Evolutionary conservation across 2,888 invertebrate species (phyloP), one percentile per base, ranked within the genome.

Genomic region (Eristalis intricaria): DNA sequence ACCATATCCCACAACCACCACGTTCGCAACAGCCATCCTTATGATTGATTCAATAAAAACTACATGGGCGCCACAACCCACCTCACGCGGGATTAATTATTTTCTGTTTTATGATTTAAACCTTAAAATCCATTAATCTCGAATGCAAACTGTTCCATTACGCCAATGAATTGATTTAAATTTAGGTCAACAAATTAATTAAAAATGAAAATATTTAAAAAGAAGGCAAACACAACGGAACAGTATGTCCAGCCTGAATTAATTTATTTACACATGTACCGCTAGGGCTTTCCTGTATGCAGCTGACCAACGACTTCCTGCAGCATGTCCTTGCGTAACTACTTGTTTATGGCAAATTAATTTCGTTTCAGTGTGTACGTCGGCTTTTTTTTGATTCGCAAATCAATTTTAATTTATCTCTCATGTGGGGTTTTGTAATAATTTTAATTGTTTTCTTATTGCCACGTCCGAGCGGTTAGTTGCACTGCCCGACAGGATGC

Each of bases 381-480:
- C 19, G 19, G 19, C 7, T 35, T 38, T 61, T 13, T 22, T n/a
- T 5, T 23, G 8, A 19, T 38, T 65, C 26, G 56, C 50, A 32
- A 74, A 74, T 74, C 64, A 64, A 63, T 74, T 74, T 74, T 50
- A 74, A 63, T 74, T 74, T 61, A 64, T 40, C 38, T 66, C 66
- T 66, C 66, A 23, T 75, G 60, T 60, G 22, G 66, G 63, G 26
- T 65, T 22, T 58, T 82, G 63, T n/a, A 73, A 68, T 71, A 83
- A 66, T 63, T 83, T 83, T 83, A 73, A 83, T 78, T 77, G 77
- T 78, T 83, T 82, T 61, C 60, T 66, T 73, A 60, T 56, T 73
- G 66, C 60, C 19, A 0, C 23, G 19, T 23, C 13, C 38, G 50
- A 35, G n/a, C 4, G 29, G 11, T 40, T 23, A 23, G 43, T 23